Evolutionary conservation across 2,888 invertebrate species (phyloP), one percentile per base, ranked within the genome.

Genomic region (Monoplex corrugatus): DNA sequence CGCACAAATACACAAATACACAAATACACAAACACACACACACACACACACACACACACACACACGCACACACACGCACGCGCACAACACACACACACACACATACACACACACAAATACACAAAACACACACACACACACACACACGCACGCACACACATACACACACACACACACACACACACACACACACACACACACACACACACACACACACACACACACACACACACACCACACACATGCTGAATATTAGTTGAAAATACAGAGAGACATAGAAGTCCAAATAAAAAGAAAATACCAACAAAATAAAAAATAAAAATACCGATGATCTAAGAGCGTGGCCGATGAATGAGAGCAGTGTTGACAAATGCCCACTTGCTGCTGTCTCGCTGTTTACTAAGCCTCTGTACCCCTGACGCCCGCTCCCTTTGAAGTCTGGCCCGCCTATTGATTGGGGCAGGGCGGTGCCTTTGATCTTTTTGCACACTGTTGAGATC

Each of bases 11-110:
- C 75, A 75, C 75, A 75, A 13, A 75, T n/a, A 75, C 75, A 35
- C 2, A 75, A 16, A 35, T n/a, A 75, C 32, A 35, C 35, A 75
- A 13, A 75, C 75, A 75, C 75, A n/a, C 35, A 35, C 75, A 75
- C 75, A 75, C 75, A 75, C n/a, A 75, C 75, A 75, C 75, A 75
- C 75, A 75, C 75, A 75, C 75, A 75, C 75, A 75, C 75, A 75
- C 75, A 75, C 75, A 75, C 75, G n/a, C 75, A 75, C 75, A 2
- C 75, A 28, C 75, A 50, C 1, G 23, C 50, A 50, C 50, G 23
- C 23, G 3, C 50, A 1, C 50, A 50, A 13, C 23, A 2, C 50
- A 50, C 23, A 50, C 2, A n/a, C n/a, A n/a, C n/a, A n/a, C n/a
- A n/a, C n/a, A n/a, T n/a, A 63, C 63, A 63, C 63, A 63, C 63